Evolutionary conservation across 2,888 invertebrate species (phyloP), one percentile per base, ranked within the genome.

Genomic region (Trachelus stipa): DNA sequence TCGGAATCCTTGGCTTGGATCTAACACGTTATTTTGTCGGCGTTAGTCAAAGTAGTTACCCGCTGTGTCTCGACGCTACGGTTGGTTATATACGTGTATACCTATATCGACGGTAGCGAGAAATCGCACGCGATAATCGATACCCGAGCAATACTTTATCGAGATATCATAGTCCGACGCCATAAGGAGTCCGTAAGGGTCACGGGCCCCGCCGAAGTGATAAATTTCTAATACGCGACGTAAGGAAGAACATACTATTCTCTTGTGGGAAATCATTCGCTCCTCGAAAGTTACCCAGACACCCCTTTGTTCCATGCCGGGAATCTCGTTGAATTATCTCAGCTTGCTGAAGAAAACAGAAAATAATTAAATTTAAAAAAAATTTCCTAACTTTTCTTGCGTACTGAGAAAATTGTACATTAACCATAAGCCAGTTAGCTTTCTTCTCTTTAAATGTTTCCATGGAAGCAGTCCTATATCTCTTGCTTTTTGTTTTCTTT

Each of bases 91-190:
- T 56, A 23, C 56, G 56, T 56, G 56, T 56, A 56, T 56, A 56
- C 23, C 56, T 56, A 23, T 56, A 56, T 23, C 23, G n/a, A 31
- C 77, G 15, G 35, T 23, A 86, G 86, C 83, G 80, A 85, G 85
- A 85, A 87, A 87, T 87, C 87, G 84, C 84, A 82, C 80, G 86
- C 86, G 88, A 87, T 87, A 87, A 88, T 87, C 88, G 88, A 87
- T 87, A 86, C 82, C 81, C 77, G 81, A 81, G 84, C 80, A 85
- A 85, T 85, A 85, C 84, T 85, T 87, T 85, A 87, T 85, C 85
- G 85, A 82, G 85, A 87, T 88, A 86, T 86, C 84, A 80, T 9
- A 23, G 56, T 23, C 56, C 56, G 9, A 23, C 15, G 12, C 12
- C 37, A 15, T 15, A 56, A 35, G 34, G 75, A 77, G 77, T 77